Percentiles rank a stretch among this genome's conserved stretches.
phyloP scores from a whole-genome alignment of 2,888 invertebrate genomes.

The Epinotia demarniana region DNA sequence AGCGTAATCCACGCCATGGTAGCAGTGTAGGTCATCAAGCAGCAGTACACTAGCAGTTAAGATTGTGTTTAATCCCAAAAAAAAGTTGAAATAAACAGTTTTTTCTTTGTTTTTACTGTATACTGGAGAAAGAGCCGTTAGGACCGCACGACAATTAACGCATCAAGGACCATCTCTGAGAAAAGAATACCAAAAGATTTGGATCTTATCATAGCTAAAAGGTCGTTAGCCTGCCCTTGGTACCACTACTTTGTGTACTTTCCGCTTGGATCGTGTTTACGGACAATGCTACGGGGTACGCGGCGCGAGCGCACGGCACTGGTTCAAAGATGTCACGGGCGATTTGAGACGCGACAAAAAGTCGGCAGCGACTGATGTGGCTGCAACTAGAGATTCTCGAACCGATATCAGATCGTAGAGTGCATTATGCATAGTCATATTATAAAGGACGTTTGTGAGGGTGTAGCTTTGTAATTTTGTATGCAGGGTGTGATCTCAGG shows the following conservation, averaged over 20 bases:
- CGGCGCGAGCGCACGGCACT: slow-evolving; percentile 50
- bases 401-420: slow-evolving; percentile 16
- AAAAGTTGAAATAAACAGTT: no score
- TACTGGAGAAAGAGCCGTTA: background rate
- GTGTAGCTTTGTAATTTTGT: no score
- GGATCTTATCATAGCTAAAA: slow-evolving; percentile 16
- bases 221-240: slow-evolving; percentile 41
- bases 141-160: slow-evolving; percentile 9
- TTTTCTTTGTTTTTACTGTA: no score
- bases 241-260: slow-evolving; percentile 40
- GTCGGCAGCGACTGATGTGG: slow-evolving; percentile 58
- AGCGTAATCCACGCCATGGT: background rate
- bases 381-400: slow-evolving; percentile 41
- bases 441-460: no score
- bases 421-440: background rate
- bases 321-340: slow-evolving; percentile 63
- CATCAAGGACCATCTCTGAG: slow-evolving; percentile 7
- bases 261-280: slow-evolving; percentile 26
- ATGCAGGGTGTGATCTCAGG: no score
- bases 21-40: background rate
- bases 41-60: no score
- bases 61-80: no score
- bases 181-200: slow-evolving; percentile 3
- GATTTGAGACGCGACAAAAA: slow-evolving; percentile 67
- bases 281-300: slow-evolving; percentile 33